Conservation (phyloP, 2,113 vertebrate species). For the Chaetura pelagica region DNA sequence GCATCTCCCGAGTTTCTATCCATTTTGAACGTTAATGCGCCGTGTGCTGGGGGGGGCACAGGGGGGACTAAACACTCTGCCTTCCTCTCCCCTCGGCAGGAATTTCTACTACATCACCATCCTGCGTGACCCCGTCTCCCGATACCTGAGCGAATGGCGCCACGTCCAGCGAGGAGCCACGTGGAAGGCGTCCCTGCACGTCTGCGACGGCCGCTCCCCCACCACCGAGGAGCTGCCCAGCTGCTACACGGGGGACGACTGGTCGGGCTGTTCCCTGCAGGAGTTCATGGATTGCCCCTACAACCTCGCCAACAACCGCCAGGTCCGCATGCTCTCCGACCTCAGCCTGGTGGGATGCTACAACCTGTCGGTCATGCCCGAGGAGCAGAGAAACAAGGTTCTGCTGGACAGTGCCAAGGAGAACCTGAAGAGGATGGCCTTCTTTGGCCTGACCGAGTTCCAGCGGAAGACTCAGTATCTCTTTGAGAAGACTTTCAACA, state of each 20-base stretch:
- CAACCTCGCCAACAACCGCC: constrained; percentile 96
- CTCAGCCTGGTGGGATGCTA: constrained; percentile 97
- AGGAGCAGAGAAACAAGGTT: constrained; percentile 89
- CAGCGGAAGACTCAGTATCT: constrained; percentile 98
- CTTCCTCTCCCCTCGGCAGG: constrained; percentile 72
- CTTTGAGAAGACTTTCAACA: constrained; percentile 94
- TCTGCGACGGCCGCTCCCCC: constrained; percentile 92
- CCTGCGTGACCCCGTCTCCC: constrained; percentile 92
- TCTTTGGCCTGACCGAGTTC: constrained; percentile 96
- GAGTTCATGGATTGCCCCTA: constrained; percentile 97
- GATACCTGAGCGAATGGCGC: constrained; percentile 96
- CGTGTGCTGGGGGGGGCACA: background rate
- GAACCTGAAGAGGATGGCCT: constrained; percentile 94
- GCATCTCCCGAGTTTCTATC: background rate
- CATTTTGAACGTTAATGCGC: background rate
- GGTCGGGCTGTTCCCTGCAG: constrained; percentile 92
- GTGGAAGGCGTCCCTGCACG: constrained; percentile 94
- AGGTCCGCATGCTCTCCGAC: constrained; percentile 96
- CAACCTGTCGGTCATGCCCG: constrained; percentile 91
- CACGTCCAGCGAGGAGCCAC: constrained; percentile 96
- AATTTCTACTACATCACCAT: constrained; percentile 99
- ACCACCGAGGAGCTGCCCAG: constrained; percentile 92
- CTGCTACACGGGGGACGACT: constrained; percentile 94
- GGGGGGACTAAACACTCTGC: background rate
- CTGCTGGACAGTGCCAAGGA: constrained; percentile 95